Percentiles rank a stretch among this genome's conserved stretches.
Evolutionary conservation across 2,888 invertebrate species (phyloP).

Genomic region (Leptopilina myrica): DNA sequence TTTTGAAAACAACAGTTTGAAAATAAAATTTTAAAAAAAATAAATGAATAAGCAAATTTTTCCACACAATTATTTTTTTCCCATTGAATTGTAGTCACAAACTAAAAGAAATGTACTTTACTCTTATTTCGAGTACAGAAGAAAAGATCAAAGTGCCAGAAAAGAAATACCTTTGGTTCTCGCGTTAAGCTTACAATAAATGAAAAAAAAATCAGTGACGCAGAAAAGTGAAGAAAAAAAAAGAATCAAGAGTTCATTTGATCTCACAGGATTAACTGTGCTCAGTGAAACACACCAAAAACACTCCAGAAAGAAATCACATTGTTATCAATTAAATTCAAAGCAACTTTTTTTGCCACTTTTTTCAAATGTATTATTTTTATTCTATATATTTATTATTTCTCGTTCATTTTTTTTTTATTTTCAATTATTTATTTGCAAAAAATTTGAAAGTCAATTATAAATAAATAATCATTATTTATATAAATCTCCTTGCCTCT

Average conservation of each 20-base stretch:
- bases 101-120: neutral
- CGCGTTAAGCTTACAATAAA: constrained; percentile 22
- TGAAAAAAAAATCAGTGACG: neutral
- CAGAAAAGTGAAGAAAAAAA: constrained; percentile 5
- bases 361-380: too few relatives aligned
- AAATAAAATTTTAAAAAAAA: neutral
- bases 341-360: too few relatives aligned
- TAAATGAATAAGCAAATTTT: neutral
- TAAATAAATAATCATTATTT: too few relatives aligned
- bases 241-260: constrained; percentile 4
- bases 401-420: too few relatives aligned
- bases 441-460: too few relatives aligned
- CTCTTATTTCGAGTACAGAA: neutral
- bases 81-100: neutral
- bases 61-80: neutral
- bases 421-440: too few relatives aligned
- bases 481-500: too few relatives aligned
- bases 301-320: neutral
- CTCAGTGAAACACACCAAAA: constrained; percentile 1
- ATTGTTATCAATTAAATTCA: constrained; percentile 41
- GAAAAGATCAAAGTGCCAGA: neutral
- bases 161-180: constrained; percentile 1
- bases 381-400: too few relatives aligned
- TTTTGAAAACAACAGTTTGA: too few relatives aligned
- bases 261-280: constrained; percentile 18